These are phyloP conservation scores for Parasteatoda lunata DNA, from an alignment of 2,888 invertebrate genomes.

Conservation along the genomic window DNA sequence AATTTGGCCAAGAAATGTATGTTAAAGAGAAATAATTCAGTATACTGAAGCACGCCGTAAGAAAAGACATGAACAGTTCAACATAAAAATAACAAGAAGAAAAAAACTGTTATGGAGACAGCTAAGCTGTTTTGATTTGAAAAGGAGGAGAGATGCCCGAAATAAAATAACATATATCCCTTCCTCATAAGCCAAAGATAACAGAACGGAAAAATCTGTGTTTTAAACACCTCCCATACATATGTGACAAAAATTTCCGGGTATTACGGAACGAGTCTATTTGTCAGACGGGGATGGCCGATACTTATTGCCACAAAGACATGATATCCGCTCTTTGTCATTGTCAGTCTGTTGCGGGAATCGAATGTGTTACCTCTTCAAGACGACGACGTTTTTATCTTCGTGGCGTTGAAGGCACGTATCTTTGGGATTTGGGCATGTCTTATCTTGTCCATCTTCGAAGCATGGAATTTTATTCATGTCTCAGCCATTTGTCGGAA, in stretches of 20 bases:
- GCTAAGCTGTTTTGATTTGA: too few relatives aligned
- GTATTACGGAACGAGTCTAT: conserved; percentile 53
- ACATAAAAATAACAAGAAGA: too few relatives aligned
- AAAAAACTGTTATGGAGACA: too few relatives aligned
- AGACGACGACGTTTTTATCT: conserved; percentile 52
- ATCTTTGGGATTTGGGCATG: conserved; percentile 17
- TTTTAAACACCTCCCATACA: conserved; percentile 16
- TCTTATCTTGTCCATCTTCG: conserved; percentile 57
- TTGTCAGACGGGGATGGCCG: conserved; percentile 34
- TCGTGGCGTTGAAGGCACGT: conserved; percentile 9
- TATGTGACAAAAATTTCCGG: conserved; percentile 52
- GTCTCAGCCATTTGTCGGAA: conserved; percentile 28
- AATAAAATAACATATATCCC: background rate
- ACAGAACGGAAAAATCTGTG: conserved; percentile 12
- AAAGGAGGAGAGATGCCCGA: background rate
- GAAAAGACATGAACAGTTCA: too few relatives aligned
- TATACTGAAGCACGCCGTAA: too few relatives aligned
- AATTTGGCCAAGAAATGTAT: too few relatives aligned
- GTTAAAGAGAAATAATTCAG: too few relatives aligned
- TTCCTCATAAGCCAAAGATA: background rate
- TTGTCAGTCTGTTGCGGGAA: conserved; percentile 27
- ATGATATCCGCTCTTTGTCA: conserved; percentile 43
- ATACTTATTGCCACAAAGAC: background rate
- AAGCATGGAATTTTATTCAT: conserved; percentile 45
- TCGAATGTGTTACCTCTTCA: conserved; percentile 30